These are phyloP conservation scores for Phalacrocorax carbo DNA, from an alignment of 2,113 vertebrate genomes.

Conservation along the genomic window DNA sequence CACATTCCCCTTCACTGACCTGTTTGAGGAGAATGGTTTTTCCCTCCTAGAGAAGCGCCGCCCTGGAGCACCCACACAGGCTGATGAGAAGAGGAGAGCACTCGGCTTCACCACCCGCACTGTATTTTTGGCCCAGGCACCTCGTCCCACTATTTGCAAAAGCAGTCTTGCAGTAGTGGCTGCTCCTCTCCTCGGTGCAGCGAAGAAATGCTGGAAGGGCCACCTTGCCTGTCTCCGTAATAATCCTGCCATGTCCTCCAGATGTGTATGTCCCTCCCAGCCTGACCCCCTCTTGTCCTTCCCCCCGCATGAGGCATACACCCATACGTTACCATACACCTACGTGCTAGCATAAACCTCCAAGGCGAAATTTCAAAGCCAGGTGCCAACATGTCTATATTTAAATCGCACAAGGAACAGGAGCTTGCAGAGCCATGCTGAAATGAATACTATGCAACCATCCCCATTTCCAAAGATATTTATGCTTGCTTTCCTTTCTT, in stretches of 20 bases:
- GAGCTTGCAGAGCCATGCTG: not conserved
- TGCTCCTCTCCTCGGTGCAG: not conserved
- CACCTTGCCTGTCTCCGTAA: not conserved
- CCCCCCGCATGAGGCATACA: not conserved
- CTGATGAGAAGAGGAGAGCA: not conserved
- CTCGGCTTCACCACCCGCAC: rapidly evolving
- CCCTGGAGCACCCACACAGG: not conserved
- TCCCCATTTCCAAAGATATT: not conserved
- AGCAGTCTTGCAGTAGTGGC: not conserved
- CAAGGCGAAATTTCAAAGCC: not conserved
- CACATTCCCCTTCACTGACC: not conserved
- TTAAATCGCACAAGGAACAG: not conserved
- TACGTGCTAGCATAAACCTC: not conserved
- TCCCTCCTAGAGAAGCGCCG: not conserved
- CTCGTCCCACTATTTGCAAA: not conserved
- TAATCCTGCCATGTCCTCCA: not conserved
- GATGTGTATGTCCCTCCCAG: not conserved
- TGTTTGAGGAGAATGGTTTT: not conserved
- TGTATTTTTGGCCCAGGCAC: not conserved
- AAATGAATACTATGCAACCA: not conserved
- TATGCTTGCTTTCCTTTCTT: not conserved
- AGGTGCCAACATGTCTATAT: not conserved
- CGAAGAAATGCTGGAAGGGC: not conserved
- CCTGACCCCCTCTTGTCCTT: not conserved
- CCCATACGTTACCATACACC: not conserved